Percentiles rank a stretch among this genome's conserved stretches.
These are phyloP conservation scores for Philhelius pedissequus DNA, from an alignment of 2,888 invertebrate species.

Conservation along the genomic window DNA sequence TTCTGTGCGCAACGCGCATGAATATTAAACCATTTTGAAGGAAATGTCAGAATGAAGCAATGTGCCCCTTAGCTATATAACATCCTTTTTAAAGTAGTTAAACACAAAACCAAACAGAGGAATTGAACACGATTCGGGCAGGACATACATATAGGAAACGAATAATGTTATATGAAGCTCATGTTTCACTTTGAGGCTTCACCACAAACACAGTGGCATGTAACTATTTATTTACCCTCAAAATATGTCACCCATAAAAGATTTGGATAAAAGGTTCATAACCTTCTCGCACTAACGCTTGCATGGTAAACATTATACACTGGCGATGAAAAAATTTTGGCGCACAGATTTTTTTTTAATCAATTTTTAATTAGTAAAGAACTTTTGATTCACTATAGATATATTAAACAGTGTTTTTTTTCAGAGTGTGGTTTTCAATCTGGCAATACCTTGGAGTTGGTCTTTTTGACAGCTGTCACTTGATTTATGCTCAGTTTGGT, in stretches of 20 bases:
- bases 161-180: conserved; percentile 19
- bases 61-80: conserved; percentile 13
- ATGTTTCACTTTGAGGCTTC: conserved; percentile 48
- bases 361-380: too few relatives aligned
- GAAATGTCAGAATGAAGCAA: conserved; percentile 11
- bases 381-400: too few relatives aligned
- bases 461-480: too few relatives aligned
- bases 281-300: conserved; percentile 32
- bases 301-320: background rate
- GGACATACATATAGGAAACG: background rate
- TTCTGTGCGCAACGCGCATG: conserved; percentile 19
- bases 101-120: conserved; percentile 29
- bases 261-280: conserved; percentile 15
- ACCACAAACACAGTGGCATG: conserved; percentile 31
- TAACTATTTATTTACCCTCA: conserved; percentile 12
- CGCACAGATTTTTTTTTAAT: too few relatives aligned
- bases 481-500: too few relatives aligned
- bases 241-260: conserved; percentile 30
- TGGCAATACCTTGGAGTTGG: too few relatives aligned
- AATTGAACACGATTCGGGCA: background rate
- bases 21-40: conserved; percentile 19
- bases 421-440: too few relatives aligned
- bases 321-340: background rate
- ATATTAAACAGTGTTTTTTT: too few relatives aligned
- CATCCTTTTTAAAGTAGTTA: conserved; percentile 41